These are phyloP conservation scores for Stenodera caucasica DNA, from an alignment of 2,888 invertebrate species.

Conservation along the genomic window DNA sequence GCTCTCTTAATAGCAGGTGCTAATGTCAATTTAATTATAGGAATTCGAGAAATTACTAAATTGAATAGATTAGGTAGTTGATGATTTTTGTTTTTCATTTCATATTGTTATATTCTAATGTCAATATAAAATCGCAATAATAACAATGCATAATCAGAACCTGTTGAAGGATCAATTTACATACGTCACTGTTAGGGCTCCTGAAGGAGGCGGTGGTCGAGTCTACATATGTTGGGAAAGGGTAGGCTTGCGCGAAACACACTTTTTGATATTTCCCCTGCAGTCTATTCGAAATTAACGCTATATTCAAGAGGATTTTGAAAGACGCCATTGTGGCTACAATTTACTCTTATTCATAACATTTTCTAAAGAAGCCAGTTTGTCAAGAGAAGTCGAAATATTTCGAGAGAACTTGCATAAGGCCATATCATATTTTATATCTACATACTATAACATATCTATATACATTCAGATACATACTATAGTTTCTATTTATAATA, in stretches of 20 bases:
- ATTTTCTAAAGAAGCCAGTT: conserved; percentile 57
- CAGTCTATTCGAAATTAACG: conserved; percentile 60
- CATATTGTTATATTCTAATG: no score
- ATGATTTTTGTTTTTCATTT: background rate
- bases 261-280: conserved; percentile 51
- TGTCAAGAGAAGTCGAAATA: conserved; percentile 52
- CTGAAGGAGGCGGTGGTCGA: conserved; percentile 5
- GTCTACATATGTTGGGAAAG: no score
- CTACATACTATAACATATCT: background rate
- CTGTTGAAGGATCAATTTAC: conserved; percentile 51
- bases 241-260: conserved; percentile 34
- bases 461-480: no score
- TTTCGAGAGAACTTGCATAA: conserved; percentile 42
- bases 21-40: no score
- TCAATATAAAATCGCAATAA: conserved; percentile 8
- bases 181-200: conserved; percentile 41
- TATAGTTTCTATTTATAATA: no score
- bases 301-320: conserved; percentile 63
- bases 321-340: conserved; percentile 65
- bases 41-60: no score
- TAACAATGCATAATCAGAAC: conserved; percentile 49
- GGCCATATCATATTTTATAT: conserved; percentile 5
- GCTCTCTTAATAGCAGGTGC: no score
- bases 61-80: no score
- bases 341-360: conserved; percentile 65